Conservation (phyloP, 2,797 vertebrate genomes). For the Scyliorhinus canicula region DNA sequence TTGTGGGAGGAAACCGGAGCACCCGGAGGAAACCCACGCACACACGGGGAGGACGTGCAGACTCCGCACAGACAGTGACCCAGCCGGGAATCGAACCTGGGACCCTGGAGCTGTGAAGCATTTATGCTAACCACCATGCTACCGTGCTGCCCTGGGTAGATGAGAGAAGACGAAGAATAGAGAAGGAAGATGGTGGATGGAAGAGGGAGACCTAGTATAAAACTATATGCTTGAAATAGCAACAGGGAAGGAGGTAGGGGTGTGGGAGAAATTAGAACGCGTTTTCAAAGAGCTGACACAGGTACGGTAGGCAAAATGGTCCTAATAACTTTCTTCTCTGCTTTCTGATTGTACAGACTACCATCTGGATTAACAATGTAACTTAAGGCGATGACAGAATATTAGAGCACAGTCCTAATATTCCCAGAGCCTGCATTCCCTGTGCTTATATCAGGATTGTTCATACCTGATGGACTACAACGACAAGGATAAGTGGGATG, state of each 20-base stretch:
- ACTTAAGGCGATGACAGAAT: not conserved
- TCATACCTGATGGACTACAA: not conserved
- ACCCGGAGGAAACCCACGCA: too few relatives aligned
- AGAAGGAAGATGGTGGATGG: not conserved
- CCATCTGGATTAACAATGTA: not conserved
- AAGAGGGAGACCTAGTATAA: constrained; percentile 14
- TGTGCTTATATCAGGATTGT: not conserved
- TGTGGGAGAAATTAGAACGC: not conserved
- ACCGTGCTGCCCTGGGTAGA: too few relatives aligned
- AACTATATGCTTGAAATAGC: not conserved
- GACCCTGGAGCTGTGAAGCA: too few relatives aligned
- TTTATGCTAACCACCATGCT: too few relatives aligned
- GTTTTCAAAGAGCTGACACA: not conserved
- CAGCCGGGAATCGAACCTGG: too few relatives aligned
- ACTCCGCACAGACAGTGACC: too few relatives aligned
- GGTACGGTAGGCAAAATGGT: not conserved
- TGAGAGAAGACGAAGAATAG: too few relatives aligned
- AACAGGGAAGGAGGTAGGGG: not conserved
- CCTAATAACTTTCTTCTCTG: not conserved
- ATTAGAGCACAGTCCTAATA: not conserved
- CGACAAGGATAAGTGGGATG: not conserved
- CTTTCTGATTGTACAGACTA: not conserved
- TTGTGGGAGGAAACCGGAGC: too few relatives aligned
- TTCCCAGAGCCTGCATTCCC: not conserved
- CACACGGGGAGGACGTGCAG: too few relatives aligned